Conservation (phyloP, 2,113 vertebrate species). For the Hippolais icterina region DNA sequence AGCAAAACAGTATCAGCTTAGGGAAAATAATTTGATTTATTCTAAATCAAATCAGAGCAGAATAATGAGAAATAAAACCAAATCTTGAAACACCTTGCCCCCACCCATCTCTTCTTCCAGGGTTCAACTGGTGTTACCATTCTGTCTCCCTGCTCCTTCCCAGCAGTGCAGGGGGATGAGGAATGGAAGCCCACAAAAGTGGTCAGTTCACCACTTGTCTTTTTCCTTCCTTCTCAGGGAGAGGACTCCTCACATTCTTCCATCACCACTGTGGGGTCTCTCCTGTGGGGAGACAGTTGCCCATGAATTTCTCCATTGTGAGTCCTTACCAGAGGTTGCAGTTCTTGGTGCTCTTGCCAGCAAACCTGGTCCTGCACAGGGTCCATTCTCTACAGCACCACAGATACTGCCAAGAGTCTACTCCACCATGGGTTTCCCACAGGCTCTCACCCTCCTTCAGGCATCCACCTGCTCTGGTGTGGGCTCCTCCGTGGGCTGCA, state of each 20-base stretch:
- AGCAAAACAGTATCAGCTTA: neutral
- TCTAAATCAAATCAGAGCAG: neutral
- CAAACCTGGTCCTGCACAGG: neutral
- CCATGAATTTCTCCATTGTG: neutral
- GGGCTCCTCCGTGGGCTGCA: neutral
- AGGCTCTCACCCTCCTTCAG: neutral
- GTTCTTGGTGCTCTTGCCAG: neutral
- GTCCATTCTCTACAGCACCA: neutral
- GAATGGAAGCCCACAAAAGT: neutral
- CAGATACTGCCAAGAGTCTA: neutral
- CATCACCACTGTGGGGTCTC: neutral
- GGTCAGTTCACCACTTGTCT: neutral
- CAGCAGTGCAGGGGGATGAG: rapidly evolving
- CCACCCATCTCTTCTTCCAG: neutral
- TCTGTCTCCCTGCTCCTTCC: neutral
- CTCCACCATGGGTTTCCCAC: neutral
- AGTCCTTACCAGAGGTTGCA: neutral
- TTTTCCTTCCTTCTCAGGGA: neutral
- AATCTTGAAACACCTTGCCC: neutral
- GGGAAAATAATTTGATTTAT: neutral
- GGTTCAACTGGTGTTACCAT: neutral
- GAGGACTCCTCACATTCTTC: neutral
- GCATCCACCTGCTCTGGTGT: neutral
- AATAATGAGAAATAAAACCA: neutral
- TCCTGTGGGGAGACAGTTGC: neutral